Conservation (phyloP, 2,888 invertebrate genomes). For the Leptopilina syphax region DNA sequence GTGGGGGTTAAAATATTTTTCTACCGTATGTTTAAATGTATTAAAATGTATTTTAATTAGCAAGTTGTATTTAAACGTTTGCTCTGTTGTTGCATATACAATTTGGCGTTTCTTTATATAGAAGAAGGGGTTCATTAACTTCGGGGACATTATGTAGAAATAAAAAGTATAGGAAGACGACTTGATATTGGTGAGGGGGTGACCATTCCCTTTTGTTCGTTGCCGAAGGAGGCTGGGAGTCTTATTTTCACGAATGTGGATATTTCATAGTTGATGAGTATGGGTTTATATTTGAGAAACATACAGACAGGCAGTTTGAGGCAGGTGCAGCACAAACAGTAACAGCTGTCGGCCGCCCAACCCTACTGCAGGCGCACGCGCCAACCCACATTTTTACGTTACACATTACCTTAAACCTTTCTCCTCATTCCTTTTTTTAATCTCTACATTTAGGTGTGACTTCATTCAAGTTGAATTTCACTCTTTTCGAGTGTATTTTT, state of each 20-base stretch:
- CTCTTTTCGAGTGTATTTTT: too few species aligned
- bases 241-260: constrained; percentile 52
- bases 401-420: constrained; percentile 55
- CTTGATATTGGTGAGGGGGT: constrained; percentile 25
- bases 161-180: constrained; percentile 10
- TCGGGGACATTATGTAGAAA: neutral
- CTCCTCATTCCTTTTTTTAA: constrained; percentile 52
- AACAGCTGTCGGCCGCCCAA: constrained; percentile 74
- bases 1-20: too few species aligned
- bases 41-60: neutral
- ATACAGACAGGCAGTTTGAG: constrained; percentile 56
- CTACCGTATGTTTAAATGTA: too few species aligned
- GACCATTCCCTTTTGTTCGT: constrained; percentile 19
- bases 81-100: neutral
- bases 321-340: constrained; percentile 73
- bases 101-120: neutral
- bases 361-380: constrained; percentile 69
- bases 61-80: neutral
- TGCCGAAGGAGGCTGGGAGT: constrained; percentile 48
- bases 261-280: constrained; percentile 31
- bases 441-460: constrained; percentile 46
- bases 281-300: constrained; percentile 45
- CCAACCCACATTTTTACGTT: constrained; percentile 67
- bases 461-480: too few species aligned
- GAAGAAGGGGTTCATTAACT: neutral